Evolutionary conservation across 2,113 vertebrate genomes (phyloP), one percentile per base, ranked within the genome.

Genomic region (Bothrops jararaca): DNA sequence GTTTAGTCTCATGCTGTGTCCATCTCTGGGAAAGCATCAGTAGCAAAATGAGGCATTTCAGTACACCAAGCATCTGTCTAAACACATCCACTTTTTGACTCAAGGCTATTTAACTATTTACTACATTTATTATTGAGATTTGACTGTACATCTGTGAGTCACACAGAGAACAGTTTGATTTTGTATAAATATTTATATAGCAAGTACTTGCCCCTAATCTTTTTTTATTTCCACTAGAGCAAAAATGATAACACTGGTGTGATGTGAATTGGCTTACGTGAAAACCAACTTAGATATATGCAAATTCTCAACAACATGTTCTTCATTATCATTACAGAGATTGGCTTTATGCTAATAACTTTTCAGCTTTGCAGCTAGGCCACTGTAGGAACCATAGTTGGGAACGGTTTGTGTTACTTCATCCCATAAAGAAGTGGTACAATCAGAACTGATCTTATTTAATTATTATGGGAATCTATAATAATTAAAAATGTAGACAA

Each of bases 1-100:
- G 74, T 2, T 86, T 86, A 18, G 23, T 60, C 80, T 48, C 15
- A 45, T 60, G 74, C 80, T 60, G 89, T 60, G 42, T 39, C 54
- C 74, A 58, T 60, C 42, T n/a, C 45, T 93, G 56, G 87, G 64
- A 64, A 91, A 88, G 91, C 86, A n/a, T 15, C 11, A 85, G 80
- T 58, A 86, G 74, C 58, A 20, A 0, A 9, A 74, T 54, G 88
- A 54, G 87, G 86, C 74, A 86, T 26, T 12, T n/a, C 42, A 3
- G 80, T 15, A 89, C 48, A 88, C 26, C 89, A 1, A 29, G 91
- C 94, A 94, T 89, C 95, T 95, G 94, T 94, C 91, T 93, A 95
- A 96, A 95, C 92, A 94, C 53, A 45, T 53, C 23, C 24, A 42
- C 29, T 74, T 88, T 94, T 80, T 52, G 58, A 90, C 91, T 74